Evolutionary conservation across 2,888 invertebrate genomes (phyloP).

Genomic region (Callyntrura sp.): DNA sequence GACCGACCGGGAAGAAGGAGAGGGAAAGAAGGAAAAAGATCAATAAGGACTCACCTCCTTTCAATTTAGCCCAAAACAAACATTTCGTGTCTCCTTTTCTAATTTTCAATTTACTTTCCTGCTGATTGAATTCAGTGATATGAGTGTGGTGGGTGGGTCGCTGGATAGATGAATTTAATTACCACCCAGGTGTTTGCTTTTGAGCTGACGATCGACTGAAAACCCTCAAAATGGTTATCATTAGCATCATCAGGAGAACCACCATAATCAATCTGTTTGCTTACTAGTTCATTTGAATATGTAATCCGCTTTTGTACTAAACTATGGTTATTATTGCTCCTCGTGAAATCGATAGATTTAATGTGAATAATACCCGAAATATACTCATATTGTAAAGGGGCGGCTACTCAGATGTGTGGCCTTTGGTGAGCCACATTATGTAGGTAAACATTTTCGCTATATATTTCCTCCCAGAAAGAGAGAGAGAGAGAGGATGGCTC

Average conservation of each 20-base stretch:
- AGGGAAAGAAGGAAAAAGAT: slow-evolving; percentile 55
- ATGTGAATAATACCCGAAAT: not conserved
- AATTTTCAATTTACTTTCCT: slow-evolving; percentile 74
- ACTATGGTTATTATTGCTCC: not conserved
- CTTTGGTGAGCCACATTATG: too few relatives aligned
- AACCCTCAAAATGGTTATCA: slow-evolving; percentile 30
- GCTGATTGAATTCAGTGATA: slow-evolving; percentile 66
- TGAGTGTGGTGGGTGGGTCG: slow-evolving; percentile 65
- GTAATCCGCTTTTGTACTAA: not conserved
- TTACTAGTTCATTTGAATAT: slow-evolving; percentile 61
- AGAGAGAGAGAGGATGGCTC: too few relatives aligned
- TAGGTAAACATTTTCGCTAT: too few relatives aligned
- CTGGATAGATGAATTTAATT: slow-evolving; percentile 72
- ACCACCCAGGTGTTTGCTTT: slow-evolving; percentile 76
- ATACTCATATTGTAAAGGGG: too few relatives aligned
- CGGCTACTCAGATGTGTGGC: too few relatives aligned
- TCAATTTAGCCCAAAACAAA: slow-evolving; percentile 60
- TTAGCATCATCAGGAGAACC: slow-evolving; percentile 19
- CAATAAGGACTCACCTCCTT: slow-evolving; percentile 64
- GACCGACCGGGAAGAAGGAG: not conserved
- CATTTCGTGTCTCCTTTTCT: slow-evolving; percentile 66
- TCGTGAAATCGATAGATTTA: slow-evolving; percentile 3
- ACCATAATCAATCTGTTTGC: slow-evolving; percentile 54
- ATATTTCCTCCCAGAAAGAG: too few relatives aligned
- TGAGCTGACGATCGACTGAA: slow-evolving; percentile 8